Base-by-base conservation (phyloP, 2,888 invertebrate species). In the Conops quadrifasciatus region DNA sequence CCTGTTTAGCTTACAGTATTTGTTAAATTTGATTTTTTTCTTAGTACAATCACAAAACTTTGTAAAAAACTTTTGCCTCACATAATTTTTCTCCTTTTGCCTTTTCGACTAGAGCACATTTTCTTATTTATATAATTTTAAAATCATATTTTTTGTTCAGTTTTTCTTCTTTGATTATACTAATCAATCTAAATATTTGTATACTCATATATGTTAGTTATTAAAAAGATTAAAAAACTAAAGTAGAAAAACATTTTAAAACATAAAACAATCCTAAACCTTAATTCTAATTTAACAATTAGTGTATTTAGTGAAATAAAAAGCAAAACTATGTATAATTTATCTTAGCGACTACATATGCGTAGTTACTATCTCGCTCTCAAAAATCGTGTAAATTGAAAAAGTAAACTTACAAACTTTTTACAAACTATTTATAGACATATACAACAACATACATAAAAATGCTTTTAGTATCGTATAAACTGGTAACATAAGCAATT, bases 141-240 rank as follows among this genome's bases (percentile, higher is more conserved):
- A 62, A 62, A 62, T 36, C 28, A 62, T 43, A 21, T 43, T 62
- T 21, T 62, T 62, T 60, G 9, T 60, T 60, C 16, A 28, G 43
- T 21, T 43, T 43, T 45, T 36, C 16, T 43, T 43, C n/a, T 30
- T 62, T 24, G 30, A 36, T 9, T 62, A 13, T 62, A 5, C 21
- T 47, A 49, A 30, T n/a, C 19, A 45, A n/a, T 16, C 21, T 47
- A 49, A 47, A 64, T 47, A 45, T 47, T 24, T 47, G 26, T 49
- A 64, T 47, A 26, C 64, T 60, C 16, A n/a, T 60, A 30, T 2
- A 49, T 49, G n/a, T 49, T 60, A 60, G 19, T 58, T 58, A 26
- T 58, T 58, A 2, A 26, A 26, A 30, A 16, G n/a, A 5, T 30
- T 59, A 30, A 30, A 59, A n/a, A 59, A 58, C 28, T 19, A 62